Percentiles rank a stretch among this genome's conserved stretches.
Conservation (phyloP, 2,113 vertebrate species). For the Rhinolophus ferrumequinum region DNA sequence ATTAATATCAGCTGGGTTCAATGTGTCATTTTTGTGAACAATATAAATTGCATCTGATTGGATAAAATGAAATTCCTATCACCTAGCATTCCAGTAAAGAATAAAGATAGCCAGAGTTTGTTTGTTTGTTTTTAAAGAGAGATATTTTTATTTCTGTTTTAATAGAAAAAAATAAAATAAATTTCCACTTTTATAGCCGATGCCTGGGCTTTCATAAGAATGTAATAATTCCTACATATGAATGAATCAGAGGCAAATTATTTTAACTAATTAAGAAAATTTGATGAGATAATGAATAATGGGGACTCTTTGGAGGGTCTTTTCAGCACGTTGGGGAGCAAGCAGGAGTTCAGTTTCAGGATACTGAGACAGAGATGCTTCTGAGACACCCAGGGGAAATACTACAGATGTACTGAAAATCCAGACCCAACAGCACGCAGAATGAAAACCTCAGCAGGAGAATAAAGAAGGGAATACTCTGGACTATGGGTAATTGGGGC, state of each 20-base stretch:
- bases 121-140: neutral
- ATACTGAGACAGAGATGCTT: neutral
- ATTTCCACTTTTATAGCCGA: neutral
- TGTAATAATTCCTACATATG: neutral
- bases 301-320: neutral
- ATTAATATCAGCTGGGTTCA: neutral
- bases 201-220: neutral
- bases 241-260: neutral
- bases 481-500: neutral
- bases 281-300: neutral
- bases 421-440: no score
- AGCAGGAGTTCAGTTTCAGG: neutral
- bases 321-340: neutral
- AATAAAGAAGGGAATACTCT: neutral
- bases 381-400: neutral
- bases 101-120: neutral
- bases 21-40: constrained; percentile 2
- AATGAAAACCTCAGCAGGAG: no score
- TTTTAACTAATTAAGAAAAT: constrained; percentile 31
- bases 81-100: neutral
- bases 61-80: neutral
- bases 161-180: neutral
- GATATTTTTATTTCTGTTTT: neutral
- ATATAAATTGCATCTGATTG: neutral
- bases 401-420: fast-evolving